phyloP scores from a whole-genome alignment of 2,113 vertebrate species.

The Eptesicus fuscus region DNA sequence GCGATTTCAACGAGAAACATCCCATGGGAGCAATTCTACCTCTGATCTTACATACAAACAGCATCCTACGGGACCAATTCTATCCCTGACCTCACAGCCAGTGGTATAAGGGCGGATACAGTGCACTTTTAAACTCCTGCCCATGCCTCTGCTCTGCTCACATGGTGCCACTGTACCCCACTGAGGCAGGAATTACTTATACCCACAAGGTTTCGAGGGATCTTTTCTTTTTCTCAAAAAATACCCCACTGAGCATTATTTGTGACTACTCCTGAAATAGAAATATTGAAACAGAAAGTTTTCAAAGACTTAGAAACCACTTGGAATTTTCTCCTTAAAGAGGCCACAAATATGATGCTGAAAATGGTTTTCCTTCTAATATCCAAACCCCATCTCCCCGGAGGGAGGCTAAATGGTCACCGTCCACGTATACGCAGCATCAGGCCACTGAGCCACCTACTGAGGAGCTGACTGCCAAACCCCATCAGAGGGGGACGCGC shows the following conservation, averaged over 20 bases:
- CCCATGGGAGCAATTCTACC: neutral
- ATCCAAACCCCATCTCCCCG: neutral
- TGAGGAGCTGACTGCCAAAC: neutral
- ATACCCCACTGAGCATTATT: neutral
- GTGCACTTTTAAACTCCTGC: neutral
- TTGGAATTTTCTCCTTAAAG: neutral
- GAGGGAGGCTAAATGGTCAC: neutral
- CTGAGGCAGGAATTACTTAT: neutral
- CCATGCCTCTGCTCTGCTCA: neutral
- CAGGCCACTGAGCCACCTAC: rapidly evolving
- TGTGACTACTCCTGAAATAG: neutral
- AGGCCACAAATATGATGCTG: neutral
- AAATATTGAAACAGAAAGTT: neutral
- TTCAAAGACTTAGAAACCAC: neutral
- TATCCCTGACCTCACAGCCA: neutral
- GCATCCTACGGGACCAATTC: neutral
- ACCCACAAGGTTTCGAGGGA: neutral
- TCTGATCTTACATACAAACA: neutral
- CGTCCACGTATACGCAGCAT: too few relatives aligned
- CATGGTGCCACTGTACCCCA: neutral
- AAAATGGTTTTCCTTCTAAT: neutral
- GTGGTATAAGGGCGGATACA: neutral
- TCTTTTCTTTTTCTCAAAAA: neutral
- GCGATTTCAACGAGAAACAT: neutral
- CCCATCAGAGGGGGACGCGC: neutral